Evolutionary conservation across 2,888 invertebrate genomes (phyloP).

Genomic region (Bellardia pandia): DNA sequence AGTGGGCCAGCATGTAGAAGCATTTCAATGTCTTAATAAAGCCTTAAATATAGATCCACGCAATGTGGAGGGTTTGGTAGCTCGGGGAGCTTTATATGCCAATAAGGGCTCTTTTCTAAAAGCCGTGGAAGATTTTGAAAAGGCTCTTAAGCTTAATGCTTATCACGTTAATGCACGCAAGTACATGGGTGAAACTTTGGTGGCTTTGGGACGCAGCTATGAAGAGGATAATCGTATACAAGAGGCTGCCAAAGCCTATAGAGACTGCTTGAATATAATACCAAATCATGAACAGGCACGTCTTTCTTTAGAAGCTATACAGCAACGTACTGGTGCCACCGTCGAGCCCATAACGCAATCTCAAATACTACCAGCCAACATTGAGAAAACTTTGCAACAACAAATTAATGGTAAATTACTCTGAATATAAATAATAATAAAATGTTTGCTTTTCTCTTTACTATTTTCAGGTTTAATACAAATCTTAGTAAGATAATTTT

Average conservation of each 20-base stretch:
- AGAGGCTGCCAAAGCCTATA: conserved; percentile 93
- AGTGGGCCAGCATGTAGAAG: conserved; percentile 95
- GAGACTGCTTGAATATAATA: conserved; percentile 92
- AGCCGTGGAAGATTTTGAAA: conserved; percentile 97
- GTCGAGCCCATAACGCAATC: conserved; percentile 73
- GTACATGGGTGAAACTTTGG: conserved; percentile 96
- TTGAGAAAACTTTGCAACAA: conserved; percentile 41
- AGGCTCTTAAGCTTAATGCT: conserved; percentile 93
- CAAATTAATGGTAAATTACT: conserved; percentile 57
- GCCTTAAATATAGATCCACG: conserved; percentile 95
- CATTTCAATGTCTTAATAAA: conserved; percentile 96
- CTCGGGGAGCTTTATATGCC: conserved; percentile 95
- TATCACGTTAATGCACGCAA: conserved; percentile 96
- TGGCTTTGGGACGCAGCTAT: conserved; percentile 94
- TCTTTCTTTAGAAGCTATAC: conserved; percentile 92
- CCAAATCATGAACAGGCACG: conserved; percentile 95
- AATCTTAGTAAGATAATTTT: background rate
- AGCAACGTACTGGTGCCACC: conserved; percentile 85
- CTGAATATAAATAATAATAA: background rate
- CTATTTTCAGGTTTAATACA: conserved; percentile 4
- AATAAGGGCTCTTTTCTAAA: conserved; percentile 97
- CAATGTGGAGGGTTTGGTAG: conserved; percentile 96
- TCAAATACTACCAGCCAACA: background rate
- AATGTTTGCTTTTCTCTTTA: conserved; percentile 2
- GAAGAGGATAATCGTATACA: conserved; percentile 94